phyloP scores from a whole-genome alignment of 2,113 vertebrate species.

The Microcebus tavaratra region DNA sequence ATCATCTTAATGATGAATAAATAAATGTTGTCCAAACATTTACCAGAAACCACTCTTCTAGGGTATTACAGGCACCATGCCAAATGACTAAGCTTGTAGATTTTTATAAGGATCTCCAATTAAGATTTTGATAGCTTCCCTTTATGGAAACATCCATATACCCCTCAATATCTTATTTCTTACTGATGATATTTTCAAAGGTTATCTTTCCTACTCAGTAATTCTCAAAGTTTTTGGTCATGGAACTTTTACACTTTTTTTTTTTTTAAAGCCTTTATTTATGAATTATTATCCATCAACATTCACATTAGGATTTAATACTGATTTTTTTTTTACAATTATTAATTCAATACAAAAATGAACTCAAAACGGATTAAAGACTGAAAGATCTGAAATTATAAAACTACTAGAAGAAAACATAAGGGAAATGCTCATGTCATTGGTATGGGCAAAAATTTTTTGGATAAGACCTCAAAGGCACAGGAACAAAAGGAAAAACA shows the following conservation, averaged over 20 bases:
- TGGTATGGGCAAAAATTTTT: too few species aligned
- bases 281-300: neutral
- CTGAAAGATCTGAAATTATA: too few species aligned
- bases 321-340: neutral
- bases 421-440: too few species aligned
- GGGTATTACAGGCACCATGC: neutral
- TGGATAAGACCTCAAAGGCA: too few species aligned
- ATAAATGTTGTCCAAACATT: neutral
- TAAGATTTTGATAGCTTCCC: neutral
- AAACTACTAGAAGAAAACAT: too few species aligned
- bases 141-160: neutral
- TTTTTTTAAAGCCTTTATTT: neutral
- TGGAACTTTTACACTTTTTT: neutral
- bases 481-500: too few species aligned
- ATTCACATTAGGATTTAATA: neutral
- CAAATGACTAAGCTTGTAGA: neutral
- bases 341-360: too few species aligned
- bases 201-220: neutral
- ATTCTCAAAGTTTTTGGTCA: neutral
- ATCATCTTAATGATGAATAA: neutral
- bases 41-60: neutral
- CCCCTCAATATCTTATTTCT: neutral
- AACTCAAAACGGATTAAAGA: too few species aligned
- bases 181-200: neutral
- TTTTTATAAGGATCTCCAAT: neutral